These are phyloP conservation scores for Onchidella celtica DNA, from an alignment of 2,888 invertebrate genomes.

Conservation along the genomic window DNA sequence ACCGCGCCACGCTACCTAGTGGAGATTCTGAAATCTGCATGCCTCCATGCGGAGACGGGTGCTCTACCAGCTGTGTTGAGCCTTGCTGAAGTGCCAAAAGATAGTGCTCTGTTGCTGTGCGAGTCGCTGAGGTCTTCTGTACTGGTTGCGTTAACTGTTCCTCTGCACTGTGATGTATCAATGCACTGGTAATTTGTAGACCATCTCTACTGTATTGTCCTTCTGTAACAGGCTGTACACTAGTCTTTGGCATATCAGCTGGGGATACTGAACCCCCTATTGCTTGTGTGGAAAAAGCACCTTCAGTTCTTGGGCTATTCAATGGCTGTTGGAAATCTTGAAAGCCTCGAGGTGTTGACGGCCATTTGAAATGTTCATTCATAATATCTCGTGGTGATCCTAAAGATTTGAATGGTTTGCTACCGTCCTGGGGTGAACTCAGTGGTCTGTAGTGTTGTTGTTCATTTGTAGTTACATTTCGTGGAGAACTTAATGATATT, in stretches of 20 bases:
- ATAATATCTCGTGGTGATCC: not conserved
- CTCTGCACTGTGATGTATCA: constrained; percentile 9
- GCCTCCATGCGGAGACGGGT: not conserved
- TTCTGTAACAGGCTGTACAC: not conserved
- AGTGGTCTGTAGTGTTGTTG: constrained; percentile 3
- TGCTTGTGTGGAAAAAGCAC: not conserved
- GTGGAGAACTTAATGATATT: not conserved
- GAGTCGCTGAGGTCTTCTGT: not conserved
- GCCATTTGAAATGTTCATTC: not conserved
- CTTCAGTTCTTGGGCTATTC: not conserved
- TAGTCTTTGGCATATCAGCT: not conserved
- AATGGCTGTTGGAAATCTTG: not conserved
- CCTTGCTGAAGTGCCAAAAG: constrained; percentile 40
- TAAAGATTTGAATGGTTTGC: constrained; percentile 5
- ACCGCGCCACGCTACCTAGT: not conserved
- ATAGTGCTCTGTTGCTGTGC: constrained; percentile 32
- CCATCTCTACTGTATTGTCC: not conserved
- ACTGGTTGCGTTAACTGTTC: not conserved
- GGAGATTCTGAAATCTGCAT: not conserved
- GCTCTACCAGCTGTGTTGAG: not conserved
- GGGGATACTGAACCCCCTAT: not conserved
- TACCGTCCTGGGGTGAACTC: constrained; percentile 6
- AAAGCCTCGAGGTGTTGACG: not conserved
- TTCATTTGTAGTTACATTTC: not conserved
- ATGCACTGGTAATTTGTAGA: constrained; percentile 1